phyloP scores from a whole-genome alignment of 2,113 vertebrate species.

The Alaudala cheleensis region DNA sequence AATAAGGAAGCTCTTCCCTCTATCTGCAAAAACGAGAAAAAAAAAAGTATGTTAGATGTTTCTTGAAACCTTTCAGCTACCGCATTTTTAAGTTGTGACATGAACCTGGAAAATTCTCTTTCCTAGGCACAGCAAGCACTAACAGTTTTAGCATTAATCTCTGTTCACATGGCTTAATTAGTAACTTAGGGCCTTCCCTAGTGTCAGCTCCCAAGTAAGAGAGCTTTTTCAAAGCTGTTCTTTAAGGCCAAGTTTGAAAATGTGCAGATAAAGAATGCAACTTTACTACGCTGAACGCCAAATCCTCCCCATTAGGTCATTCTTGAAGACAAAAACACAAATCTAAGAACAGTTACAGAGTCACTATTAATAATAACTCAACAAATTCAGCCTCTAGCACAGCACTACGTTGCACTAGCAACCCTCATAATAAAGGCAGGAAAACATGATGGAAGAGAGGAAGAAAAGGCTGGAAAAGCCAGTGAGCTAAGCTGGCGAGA shows the following conservation, averaged over 20 bases:
- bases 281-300: not conserved
- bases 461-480: conserved; percentile 4
- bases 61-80: not conserved
- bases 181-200: not conserved
- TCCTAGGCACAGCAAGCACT: not conserved
- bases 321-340: not conserved
- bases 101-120: not conserved
- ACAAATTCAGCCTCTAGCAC: not conserved
- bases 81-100: not conserved
- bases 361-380: not conserved
- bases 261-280: not conserved
- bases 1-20: not conserved
- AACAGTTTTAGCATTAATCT: not conserved
- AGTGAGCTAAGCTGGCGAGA: not conserved
- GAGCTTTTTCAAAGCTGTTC: not conserved
- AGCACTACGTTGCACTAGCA: conserved; percentile 12
- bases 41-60: not conserved
- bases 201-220: not conserved
- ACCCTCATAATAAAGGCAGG: conserved; percentile 40
- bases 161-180: not conserved
- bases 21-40: not conserved
- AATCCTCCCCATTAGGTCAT: not conserved
- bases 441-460: not conserved
- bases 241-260: not conserved
- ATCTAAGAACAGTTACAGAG: not conserved